phyloP scores from a whole-genome alignment of 2,113 vertebrate species.

The Eupsittula cactorum region DNA sequence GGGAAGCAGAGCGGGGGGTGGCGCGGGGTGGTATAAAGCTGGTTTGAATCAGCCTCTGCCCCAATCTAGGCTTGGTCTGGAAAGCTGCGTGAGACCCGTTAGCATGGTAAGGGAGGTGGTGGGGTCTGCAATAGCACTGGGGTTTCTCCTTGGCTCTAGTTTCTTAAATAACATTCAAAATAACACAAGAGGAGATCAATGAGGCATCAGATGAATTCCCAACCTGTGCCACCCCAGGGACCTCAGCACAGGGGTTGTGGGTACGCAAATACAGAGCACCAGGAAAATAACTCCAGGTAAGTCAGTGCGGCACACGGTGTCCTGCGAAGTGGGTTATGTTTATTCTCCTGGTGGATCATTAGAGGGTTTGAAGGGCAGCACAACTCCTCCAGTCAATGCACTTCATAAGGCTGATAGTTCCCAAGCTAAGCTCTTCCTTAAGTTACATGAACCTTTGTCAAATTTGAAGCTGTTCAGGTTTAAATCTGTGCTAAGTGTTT shows the following conservation, averaged over 20 bases:
- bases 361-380: neutral
- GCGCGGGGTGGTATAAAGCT: neutral
- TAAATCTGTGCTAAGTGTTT: neutral
- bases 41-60: neutral
- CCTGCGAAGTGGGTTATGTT: neutral
- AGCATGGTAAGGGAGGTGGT: neutral
- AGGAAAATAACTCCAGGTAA: neutral
- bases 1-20: neutral
- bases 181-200: neutral
- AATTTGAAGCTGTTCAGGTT: neutral
- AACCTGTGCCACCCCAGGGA: neutral
- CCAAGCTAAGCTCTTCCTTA: neutral
- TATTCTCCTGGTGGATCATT: neutral
- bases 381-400: neutral
- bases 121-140: neutral
- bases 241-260: neutral
- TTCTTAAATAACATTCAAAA: neutral
- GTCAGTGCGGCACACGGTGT: neutral
- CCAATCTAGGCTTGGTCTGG: neutral
- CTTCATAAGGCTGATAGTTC: neutral
- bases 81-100: neutral
- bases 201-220: neutral
- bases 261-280: neutral
- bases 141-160: neutral
- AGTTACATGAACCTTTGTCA: neutral